phyloP scores from a whole-genome alignment of 2,797 vertebrate genomes.

The Geotrypetes seraphini region DNA sequence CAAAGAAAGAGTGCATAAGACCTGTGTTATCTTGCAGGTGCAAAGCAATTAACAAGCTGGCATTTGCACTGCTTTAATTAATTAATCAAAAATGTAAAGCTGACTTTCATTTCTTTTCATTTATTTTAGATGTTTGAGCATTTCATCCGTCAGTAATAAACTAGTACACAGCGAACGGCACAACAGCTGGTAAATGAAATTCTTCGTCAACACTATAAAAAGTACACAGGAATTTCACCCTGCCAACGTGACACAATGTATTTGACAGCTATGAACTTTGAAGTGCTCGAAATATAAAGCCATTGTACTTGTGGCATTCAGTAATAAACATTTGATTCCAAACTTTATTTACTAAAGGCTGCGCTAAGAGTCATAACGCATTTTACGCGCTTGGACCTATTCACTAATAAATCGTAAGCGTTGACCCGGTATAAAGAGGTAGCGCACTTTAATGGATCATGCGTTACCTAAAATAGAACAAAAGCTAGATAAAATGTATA shows the following conservation, averaged over 20 bases:
- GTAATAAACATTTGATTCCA: no score
- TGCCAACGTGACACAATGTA: constrained; percentile 14
- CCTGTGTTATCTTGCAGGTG: constrained; percentile 85
- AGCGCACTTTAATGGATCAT: no score
- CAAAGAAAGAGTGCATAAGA: constrained; percentile 61
- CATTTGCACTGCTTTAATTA: constrained; percentile 93
- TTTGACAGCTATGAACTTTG: constrained; percentile 7
- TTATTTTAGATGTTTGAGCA: constrained; percentile 81
- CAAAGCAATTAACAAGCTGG: constrained; percentile 95
- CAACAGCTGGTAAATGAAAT: constrained; percentile 58
- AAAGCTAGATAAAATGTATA: no score
- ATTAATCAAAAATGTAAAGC: constrained; percentile 84
- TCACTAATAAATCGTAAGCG: no score
- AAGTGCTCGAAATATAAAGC: not conserved
- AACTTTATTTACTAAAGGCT: constrained; percentile 3
- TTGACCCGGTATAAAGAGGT: no score
- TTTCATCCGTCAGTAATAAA: constrained; percentile 73
- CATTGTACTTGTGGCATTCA: no score
- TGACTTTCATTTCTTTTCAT: constrained; percentile 76
- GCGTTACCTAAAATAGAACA: constrained; percentile 15
- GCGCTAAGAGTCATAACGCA: no score
- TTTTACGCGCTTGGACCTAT: no score
- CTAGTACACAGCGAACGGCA: constrained; percentile 51
- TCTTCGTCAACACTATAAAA: constrained; percentile 21
- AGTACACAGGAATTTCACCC: constrained; percentile 13